These are phyloP conservation scores for Clinocottus analis DNA, from an alignment of 2,113 vertebrate genomes.

Conservation along the genomic window DNA sequence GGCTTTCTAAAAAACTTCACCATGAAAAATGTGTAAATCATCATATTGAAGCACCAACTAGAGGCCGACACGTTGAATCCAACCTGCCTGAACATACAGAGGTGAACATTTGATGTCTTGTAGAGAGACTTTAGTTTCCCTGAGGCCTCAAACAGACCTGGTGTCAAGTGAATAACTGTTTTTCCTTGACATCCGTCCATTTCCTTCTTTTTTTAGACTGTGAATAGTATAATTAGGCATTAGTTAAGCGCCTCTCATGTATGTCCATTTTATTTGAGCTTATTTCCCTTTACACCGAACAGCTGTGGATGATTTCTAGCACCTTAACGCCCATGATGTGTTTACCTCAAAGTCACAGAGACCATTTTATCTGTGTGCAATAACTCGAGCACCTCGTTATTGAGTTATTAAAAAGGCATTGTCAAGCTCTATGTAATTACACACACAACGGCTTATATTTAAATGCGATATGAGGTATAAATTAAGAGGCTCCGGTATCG, in stretches of 20 bases:
- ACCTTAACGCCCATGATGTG: background rate
- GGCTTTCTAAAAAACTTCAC: background rate
- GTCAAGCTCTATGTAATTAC: slow-evolving; percentile 8
- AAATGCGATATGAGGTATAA: background rate
- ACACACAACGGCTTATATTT: slow-evolving; percentile 25
- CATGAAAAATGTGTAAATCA: background rate
- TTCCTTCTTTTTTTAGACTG: background rate
- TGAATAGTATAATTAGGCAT: background rate
- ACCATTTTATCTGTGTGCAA: slow-evolving; percentile 5
- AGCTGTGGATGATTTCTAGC: slow-evolving; percentile 6
- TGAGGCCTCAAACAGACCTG: background rate
- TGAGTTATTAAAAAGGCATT: background rate
- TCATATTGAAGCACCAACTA: background rate
- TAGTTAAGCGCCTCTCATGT: background rate
- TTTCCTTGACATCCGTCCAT: background rate
- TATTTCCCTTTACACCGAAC: background rate
- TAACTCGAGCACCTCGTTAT: background rate
- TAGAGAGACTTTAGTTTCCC: background rate
- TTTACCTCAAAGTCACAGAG: slow-evolving; percentile 31
- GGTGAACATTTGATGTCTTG: background rate
- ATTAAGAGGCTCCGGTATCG: slow-evolving; percentile 35
- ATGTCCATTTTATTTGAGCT: background rate
- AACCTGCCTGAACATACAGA: background rate
- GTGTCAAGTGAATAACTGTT: background rate
- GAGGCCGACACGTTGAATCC: background rate